Evolutionary conservation across 2,888 invertebrate genomes (phyloP).

Genomic region (Erannis defoliaria): DNA sequence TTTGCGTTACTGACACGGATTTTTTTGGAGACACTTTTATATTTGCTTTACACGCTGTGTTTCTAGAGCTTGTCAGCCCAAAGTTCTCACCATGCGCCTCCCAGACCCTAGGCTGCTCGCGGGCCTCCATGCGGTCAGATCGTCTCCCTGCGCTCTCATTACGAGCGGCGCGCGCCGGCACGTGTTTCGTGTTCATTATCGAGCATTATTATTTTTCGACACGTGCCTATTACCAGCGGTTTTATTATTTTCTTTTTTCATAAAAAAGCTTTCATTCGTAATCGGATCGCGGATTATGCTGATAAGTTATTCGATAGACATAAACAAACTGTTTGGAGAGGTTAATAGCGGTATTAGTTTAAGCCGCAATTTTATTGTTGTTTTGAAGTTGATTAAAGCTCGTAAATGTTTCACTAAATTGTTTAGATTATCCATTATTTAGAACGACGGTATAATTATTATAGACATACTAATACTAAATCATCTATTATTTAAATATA

Average conservation of each 20-base stretch:
- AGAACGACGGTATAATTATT: too few relatives aligned
- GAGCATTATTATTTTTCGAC: slow-evolving; percentile 81
- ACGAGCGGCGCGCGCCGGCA: slow-evolving; percentile 58
- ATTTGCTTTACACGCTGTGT: too few relatives aligned
- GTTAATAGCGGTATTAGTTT: slow-evolving; percentile 66
- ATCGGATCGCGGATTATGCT: slow-evolving; percentile 75
- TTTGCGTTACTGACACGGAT: too few relatives aligned
- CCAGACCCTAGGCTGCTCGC: not conserved
- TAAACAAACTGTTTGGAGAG: slow-evolving; percentile 77
- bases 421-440: not conserved
- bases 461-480: too few relatives aligned
- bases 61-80: too few relatives aligned
- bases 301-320: slow-evolving; percentile 78
- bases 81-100: not conserved
- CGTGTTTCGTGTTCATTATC: slow-evolving; percentile 77
- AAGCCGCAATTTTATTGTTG: slow-evolving; percentile 27
- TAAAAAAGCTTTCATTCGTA: slow-evolving; percentile 59
- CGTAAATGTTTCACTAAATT: not conserved
- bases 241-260: slow-evolving; percentile 55
- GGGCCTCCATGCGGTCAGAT: slow-evolving; percentile 33
- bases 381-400: not conserved
- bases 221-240: slow-evolving; percentile 76
- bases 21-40: too few relatives aligned
- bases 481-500: too few relatives aligned
- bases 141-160: slow-evolving; percentile 38